Percentiles rank a stretch among this genome's conserved stretches.
These are phyloP conservation scores for Morus bassanus DNA, from an alignment of 2,797 vertebrate genomes.

Conservation along the genomic window DNA sequence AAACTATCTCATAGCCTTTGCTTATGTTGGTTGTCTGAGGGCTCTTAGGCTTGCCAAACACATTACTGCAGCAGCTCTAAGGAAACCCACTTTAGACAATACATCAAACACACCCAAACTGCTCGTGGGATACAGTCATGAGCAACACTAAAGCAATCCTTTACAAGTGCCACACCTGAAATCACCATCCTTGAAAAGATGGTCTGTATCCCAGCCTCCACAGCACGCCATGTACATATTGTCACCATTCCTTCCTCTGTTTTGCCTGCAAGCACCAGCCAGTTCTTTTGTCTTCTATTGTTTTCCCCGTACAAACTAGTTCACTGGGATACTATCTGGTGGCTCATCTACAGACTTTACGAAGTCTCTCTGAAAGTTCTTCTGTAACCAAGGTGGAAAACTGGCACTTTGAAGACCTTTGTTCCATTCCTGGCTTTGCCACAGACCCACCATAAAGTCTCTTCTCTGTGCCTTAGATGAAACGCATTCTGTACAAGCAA, in stretches of 20 bases:
- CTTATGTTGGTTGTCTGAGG: not conserved
- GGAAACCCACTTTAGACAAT: not conserved
- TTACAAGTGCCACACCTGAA: accelerated
- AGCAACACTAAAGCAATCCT: not conserved
- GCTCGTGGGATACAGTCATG: accelerated
- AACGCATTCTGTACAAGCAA: not conserved
- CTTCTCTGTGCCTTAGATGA: too few relatives aligned
- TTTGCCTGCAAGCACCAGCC: not conserved
- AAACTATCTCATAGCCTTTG: not conserved
- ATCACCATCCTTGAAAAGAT: not conserved
- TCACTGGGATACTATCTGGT: too few relatives aligned
- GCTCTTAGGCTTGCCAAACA: not conserved
- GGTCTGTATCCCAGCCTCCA: not conserved
- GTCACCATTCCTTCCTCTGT: not conserved
- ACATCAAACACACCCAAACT: not conserved
- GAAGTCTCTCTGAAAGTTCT: not conserved
- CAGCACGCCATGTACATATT: too few relatives aligned
- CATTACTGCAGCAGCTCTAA: not conserved
- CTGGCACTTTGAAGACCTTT: not conserved
- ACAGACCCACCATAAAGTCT: not conserved
- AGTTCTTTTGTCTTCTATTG: not conserved
- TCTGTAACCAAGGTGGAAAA: too few relatives aligned
- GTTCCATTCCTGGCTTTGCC: not conserved
- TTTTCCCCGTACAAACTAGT: not conserved
- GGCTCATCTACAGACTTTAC: not conserved